A percentile compares a stretch with the other conserved stretches of the same genome.
Evolutionary conservation across 2,113 vertebrate species (phyloP).

Genomic region (Otocyon megalotis): DNA sequence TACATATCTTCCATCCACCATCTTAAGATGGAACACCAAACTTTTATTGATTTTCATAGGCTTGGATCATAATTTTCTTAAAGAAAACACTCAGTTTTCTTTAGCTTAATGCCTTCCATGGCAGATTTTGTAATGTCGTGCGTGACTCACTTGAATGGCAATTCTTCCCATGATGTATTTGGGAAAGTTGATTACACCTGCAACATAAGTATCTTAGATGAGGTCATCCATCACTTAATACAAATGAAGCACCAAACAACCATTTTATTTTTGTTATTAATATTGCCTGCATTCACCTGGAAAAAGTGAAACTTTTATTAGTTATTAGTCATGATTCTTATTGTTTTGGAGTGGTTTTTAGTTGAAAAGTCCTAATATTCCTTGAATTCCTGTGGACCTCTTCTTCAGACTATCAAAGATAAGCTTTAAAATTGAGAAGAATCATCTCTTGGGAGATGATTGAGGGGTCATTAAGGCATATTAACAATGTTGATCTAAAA

Average conservation of each 20-base stretch:
- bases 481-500: conserved; percentile 59
- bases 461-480: neutral
- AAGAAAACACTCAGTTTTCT: neutral
- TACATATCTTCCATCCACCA: neutral
- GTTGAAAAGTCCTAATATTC: conserved; percentile 56
- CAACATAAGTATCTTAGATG: neutral
- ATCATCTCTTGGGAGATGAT: conserved; percentile 32
- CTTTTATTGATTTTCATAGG: conserved; percentile 18
- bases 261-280: conserved; percentile 47
- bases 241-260: conserved; percentile 10
- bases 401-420: neutral
- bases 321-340: conserved; percentile 1
- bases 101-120: neutral
- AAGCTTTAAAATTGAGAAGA: conserved; percentile 58
- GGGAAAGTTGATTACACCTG: conserved; percentile 47
- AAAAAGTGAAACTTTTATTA: neutral
- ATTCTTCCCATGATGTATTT: conserved; percentile 16
- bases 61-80: neutral
- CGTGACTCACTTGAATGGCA: neutral
- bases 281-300: conserved; percentile 34
- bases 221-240: neutral
- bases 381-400: neutral
- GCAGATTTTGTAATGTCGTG: neutral
- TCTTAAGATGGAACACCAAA: neutral
- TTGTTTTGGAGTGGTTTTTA: conserved; percentile 15